Evolutionary conservation across 2,888 invertebrate genomes (phyloP), one percentile per base, ranked within the genome.

Genomic region (Endotricha flammealis): DNA sequence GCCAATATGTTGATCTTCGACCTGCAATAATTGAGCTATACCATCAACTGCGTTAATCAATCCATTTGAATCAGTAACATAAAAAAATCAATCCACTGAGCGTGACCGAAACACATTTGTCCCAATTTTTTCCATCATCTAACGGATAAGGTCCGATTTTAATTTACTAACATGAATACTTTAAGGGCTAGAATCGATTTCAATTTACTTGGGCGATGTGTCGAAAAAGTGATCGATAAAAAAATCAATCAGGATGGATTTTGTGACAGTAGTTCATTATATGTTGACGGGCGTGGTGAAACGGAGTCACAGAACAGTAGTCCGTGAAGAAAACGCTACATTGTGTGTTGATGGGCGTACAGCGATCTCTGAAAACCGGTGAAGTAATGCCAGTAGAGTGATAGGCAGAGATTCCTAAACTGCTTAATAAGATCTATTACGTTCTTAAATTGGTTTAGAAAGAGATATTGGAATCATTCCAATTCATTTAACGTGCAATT

Each of bases 181-280:
- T 58, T 58, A 70, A 70, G 71, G 70, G 66, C 61, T 64, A 57
- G 64, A 71, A 69, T 74, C 67, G 57, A 69, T 81, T 80, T 81
- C 76, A 79, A 80, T 82, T 77, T 78, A 71, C 63, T 59, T 47
- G 45, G 27, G 42, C 60, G 51, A 49, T 59, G 55, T 64, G 55
- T 60, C 54, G 50, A 71, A 78, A 71, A 72, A 66, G 59, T 52
- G 44, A 53, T 50, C 49, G 56, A 60, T 63, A 35, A 82, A 80
- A 80, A 85, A 85, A 83, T 85, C 81, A 81, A 83, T 85, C 82
- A 81, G 81, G 79, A 70, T 63, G 62, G 71, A 60, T 51, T 44
- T 63, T 55, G 77, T 80, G 86, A 83, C 86, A 85, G 77, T 56
- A 40, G 41, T 24, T 50, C 51, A 69, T 86, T 86, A 82, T 86